These are phyloP conservation scores for Didymodactylos carnosus DNA, from an alignment of 2,888 invertebrate species.

Conservation along the genomic window DNA sequence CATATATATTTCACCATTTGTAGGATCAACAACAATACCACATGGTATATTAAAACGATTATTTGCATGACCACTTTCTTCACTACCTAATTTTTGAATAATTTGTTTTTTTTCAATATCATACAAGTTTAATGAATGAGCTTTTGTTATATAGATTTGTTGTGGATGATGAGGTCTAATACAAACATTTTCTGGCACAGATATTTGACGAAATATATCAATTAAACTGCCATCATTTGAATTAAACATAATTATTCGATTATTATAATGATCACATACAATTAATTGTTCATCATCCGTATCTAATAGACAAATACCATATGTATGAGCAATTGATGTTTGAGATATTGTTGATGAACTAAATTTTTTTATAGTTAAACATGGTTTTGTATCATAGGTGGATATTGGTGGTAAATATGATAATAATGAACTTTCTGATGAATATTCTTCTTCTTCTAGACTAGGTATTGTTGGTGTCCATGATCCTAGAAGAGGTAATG, in stretches of 20 bases:
- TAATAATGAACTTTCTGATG: background rate
- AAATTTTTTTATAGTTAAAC: background rate
- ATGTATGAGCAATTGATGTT: background rate
- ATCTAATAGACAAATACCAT: background rate
- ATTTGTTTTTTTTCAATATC: background rate
- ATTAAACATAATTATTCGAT: background rate
- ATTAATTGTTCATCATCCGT: background rate
- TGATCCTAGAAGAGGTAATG: background rate
- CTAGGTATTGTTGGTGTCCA: background rate
- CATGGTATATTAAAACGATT: background rate
- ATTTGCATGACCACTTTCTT: background rate
- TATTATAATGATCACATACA: background rate
- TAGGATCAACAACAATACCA: background rate
- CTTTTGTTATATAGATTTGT: background rate
- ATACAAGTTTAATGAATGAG: background rate
- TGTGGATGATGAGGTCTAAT: background rate
- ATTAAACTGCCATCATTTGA: background rate
- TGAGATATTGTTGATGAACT: background rate
- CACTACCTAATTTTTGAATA: background rate
- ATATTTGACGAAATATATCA: background rate
- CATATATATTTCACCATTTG: background rate
- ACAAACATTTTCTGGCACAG: background rate
- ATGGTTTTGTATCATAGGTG: background rate
- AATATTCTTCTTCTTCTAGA: background rate
- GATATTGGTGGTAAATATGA: background rate